These are phyloP conservation scores for Isotomurus palustris DNA, from an alignment of 2,888 invertebrate genomes.

Conservation along the genomic window DNA sequence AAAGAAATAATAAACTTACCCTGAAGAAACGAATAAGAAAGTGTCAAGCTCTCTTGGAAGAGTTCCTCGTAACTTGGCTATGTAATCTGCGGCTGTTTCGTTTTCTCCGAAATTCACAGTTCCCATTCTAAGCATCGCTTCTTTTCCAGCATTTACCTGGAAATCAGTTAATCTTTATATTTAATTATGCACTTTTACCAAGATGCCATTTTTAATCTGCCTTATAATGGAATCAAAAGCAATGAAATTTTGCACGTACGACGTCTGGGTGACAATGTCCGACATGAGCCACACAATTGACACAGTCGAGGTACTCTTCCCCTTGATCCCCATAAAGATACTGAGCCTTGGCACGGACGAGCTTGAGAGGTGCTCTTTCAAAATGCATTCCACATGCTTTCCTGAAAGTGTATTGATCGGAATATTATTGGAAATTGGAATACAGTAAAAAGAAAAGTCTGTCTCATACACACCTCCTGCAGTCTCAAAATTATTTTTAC, in stretches of 20 bases:
- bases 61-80: conserved; percentile 51
- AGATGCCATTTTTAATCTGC: neutral
- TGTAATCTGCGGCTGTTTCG: conserved; percentile 52
- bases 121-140: conserved; percentile 54
- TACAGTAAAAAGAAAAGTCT: no score
- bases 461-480: no score
- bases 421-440: no score
- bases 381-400: conserved; percentile 46
- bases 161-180: conserved; percentile 50
- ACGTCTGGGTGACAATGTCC: conserved; percentile 2
- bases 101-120: conserved; percentile 55
- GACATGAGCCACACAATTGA: conserved; percentile 59
- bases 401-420: no score
- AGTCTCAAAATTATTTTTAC: no score
- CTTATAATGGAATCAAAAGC: neutral
- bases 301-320: conserved; percentile 57
- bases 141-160: conserved; percentile 51
- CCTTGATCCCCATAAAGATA: conserved; percentile 58
- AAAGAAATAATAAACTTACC: conserved; percentile 49
- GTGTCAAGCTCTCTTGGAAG: conserved; percentile 53
- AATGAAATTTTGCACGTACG: neutral
- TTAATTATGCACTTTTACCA: conserved; percentile 49
- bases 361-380: conserved; percentile 53
- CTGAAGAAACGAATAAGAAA: conserved; percentile 56
- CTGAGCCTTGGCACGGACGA: conserved; percentile 55